These are phyloP conservation scores for Myzus persicae DNA, from an alignment of 1,140 invertebrate genomes.

Conservation along the genomic window DNA sequence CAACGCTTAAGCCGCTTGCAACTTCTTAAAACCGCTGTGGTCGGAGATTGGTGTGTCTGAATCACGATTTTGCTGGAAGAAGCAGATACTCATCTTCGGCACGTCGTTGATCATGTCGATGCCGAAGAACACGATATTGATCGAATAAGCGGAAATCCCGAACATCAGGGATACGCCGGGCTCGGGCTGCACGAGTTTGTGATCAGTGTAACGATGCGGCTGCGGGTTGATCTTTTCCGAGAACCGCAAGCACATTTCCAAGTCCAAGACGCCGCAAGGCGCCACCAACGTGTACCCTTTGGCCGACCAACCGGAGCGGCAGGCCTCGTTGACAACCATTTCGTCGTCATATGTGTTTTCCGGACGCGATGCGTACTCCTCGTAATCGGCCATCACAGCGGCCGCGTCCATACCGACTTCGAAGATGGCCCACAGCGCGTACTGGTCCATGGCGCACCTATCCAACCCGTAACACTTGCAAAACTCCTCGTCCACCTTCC, in stretches of 20 bases:
- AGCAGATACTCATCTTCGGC: not conserved
- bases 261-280: not conserved
- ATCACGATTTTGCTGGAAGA: not conserved
- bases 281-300: not conserved
- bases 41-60: rapidly evolving
- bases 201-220: not conserved
- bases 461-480: not conserved
- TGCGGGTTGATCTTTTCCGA: not conserved
- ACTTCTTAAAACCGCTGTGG: not conserved
- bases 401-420: not conserved
- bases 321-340: not conserved
- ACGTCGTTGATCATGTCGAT: not conserved
- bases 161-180: not conserved
- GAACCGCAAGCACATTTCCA: not conserved
- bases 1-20: not conserved
- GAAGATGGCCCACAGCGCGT: not conserved
- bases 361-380: not conserved
- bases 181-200: not conserved
- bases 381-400: not conserved
- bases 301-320: not conserved
- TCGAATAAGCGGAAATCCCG: not conserved
- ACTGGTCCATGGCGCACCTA: not conserved
- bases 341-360: not conserved
- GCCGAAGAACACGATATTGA: not conserved
- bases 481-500: not conserved